Base-by-base conservation (phyloP, 2,797 vertebrate species). In the Smutsia gigantea region DNA sequence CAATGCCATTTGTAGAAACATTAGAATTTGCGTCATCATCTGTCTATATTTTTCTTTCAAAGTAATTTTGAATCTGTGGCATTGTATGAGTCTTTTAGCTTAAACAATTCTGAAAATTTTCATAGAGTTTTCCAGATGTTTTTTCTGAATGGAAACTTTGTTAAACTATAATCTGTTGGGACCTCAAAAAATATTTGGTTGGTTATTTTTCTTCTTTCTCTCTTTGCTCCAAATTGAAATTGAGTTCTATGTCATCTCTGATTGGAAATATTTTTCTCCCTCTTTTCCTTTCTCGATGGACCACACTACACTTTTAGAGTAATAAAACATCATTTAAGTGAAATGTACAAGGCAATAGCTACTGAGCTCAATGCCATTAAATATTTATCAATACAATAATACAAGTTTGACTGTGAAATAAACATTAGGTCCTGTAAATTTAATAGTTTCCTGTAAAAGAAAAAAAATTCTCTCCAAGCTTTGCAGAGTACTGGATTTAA, bases 361-460 rank as follows among this genome's bases (percentile, higher is more conserved):
- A 98, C 82, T 96, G 94, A 98, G 84, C 77, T 97, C 85, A 93
- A 42, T 64, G 75, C 39, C 94, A 97, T 98, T 98, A 98, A 98
- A 98, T 98, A 98, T 98, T 98, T 98, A 98, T 98, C 94, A 19
- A 97, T 98, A 98, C 94, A 98, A 98, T 97, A 97, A 83, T 93
- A 79, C 55, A 95, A 0, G 0, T 97, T 98, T 97, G 97, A 97
- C 78, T 87, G 77, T 97, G 97, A 98, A 98, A 98, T 97, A 98
- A 98, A 97, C 96, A 98, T 98, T 85, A 97, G 75, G 37, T 59
- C 96, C 92, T 97, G 95, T 93, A 98, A 97, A 98, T 96, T 96
- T 98, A 98, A 98, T 97, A 97, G 93, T 98, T 98, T 98, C 95
- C 97, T 97, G 95, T 96, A 96, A 94, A 74, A 55, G 29, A 57